Percentiles rank a stretch among this genome's conserved stretches.
phyloP scores from a whole-genome alignment of 2,888 invertebrate species.

The Zeuzera pyrina region DNA sequence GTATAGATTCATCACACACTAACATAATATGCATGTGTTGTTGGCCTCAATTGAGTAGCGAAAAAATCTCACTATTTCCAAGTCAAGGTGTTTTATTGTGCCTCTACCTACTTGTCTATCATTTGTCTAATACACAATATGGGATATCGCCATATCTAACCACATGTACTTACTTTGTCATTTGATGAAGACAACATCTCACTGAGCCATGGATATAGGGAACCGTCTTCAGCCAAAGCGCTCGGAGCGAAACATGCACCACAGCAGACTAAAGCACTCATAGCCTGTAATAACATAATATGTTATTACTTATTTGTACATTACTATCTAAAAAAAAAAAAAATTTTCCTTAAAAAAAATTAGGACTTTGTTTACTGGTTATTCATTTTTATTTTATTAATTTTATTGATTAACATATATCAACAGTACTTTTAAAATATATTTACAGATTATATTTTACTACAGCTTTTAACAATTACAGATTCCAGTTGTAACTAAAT shows the following conservation, averaged over 20 bases:
- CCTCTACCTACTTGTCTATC: too few relatives aligned
- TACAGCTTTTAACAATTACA: too few relatives aligned
- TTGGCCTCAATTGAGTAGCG: too few relatives aligned
- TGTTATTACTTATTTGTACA: too few relatives aligned
- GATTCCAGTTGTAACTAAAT: too few relatives aligned
- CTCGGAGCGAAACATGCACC: conserved; percentile 94
- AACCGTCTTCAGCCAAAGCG: conserved; percentile 90
- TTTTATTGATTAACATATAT: background rate
- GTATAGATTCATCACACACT: too few relatives aligned
- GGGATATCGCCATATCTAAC: too few relatives aligned
- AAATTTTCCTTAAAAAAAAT: background rate
- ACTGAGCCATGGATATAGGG: conserved; percentile 95
- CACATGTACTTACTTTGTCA: conserved; percentile 83
- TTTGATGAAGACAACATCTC: conserved; percentile 90
- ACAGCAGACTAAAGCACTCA: conserved; percentile 96
- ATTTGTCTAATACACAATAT: too few relatives aligned
- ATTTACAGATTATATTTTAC: background rate
- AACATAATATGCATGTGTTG: too few relatives aligned
- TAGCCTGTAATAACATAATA: conserved; percentile 81
- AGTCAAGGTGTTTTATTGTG: too few relatives aligned
- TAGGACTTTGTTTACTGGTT: background rate
- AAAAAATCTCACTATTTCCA: too few relatives aligned
- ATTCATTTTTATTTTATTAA: background rate
- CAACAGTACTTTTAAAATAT: background rate
- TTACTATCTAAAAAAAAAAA: background rate